These are phyloP conservation scores for Syrphus vitripennis DNA, from an alignment of 2,888 invertebrate genomes.

Conservation along the genomic window DNA sequence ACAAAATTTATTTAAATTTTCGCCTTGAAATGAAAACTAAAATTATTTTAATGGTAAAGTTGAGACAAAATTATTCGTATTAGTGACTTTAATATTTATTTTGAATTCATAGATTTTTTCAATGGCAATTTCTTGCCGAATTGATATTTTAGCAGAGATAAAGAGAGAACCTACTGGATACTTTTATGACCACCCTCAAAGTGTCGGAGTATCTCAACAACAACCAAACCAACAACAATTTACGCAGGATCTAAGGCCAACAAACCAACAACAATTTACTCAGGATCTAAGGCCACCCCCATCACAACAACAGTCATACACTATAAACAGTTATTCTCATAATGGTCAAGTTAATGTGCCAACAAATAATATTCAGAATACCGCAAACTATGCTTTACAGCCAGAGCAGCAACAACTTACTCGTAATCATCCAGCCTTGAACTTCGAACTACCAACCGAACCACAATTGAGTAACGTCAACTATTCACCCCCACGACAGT, in stretches of 20 bases:
- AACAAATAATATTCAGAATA: neutral
- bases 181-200: slow-evolving; percentile 22
- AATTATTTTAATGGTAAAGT: slow-evolving; percentile 49
- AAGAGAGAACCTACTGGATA: slow-evolving; percentile 23
- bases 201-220: neutral
- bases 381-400: neutral
- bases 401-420: neutral
- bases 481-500: neutral
- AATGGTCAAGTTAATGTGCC: neutral
- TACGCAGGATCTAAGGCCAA: neutral
- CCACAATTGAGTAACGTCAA: neutral
- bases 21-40: slow-evolving; percentile 12
- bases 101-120: slow-evolving; percentile 33
- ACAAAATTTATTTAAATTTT: neutral
- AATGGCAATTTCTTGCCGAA: neutral
- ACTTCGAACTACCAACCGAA: neutral
- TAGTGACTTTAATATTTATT: neutral
- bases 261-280: neutral
- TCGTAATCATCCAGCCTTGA: neutral
- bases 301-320: neutral
- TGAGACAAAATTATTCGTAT: neutral
- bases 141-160: neutral
- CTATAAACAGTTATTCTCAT: no score
- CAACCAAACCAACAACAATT: neutral
- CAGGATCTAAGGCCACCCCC: neutral